These are phyloP conservation scores for Heliconius eleuchia DNA, from an alignment of 1,140 invertebrate species.

Conservation along the genomic window DNA sequence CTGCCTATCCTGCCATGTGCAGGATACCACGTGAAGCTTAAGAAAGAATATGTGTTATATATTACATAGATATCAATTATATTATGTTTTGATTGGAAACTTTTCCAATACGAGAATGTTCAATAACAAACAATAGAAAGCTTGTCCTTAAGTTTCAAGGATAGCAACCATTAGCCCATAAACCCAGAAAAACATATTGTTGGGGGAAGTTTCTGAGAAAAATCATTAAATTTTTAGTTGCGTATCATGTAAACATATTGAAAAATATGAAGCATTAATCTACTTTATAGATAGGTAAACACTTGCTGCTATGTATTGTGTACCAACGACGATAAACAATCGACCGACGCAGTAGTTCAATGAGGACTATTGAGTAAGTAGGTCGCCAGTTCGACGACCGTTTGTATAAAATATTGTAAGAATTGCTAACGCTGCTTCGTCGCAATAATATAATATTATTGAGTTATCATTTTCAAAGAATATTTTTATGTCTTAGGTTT, in stretches of 20 bases:
- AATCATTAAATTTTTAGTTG: neutral
- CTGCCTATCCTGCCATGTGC: too few species aligned
- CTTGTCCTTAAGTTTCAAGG: neutral
- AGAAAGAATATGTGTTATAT: too few species aligned
- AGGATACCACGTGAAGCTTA: too few species aligned
- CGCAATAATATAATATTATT: neutral
- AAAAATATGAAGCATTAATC: constrained; percentile 1
- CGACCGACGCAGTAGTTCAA: neutral
- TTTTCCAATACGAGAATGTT: neutral
- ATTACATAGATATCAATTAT: too few species aligned
- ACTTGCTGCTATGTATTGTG: neutral
- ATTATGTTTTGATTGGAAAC: neutral
- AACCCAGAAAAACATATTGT: neutral
- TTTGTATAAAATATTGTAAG: constrained; percentile 12
- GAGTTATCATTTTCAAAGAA: neutral
- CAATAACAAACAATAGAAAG: neutral
- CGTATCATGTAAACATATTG: neutral
- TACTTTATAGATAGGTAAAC: neutral
- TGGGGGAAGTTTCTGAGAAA: neutral
- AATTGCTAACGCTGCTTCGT: neutral
- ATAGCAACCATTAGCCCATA: neutral
- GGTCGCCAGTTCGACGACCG: constrained; percentile 1
- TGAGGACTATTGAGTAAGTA: constrained; percentile 8
- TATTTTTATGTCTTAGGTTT: neutral
- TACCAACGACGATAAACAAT: constrained; percentile 3